phyloP scores from a whole-genome alignment of 2,113 vertebrate genomes.

The Sialia sialis region DNA sequence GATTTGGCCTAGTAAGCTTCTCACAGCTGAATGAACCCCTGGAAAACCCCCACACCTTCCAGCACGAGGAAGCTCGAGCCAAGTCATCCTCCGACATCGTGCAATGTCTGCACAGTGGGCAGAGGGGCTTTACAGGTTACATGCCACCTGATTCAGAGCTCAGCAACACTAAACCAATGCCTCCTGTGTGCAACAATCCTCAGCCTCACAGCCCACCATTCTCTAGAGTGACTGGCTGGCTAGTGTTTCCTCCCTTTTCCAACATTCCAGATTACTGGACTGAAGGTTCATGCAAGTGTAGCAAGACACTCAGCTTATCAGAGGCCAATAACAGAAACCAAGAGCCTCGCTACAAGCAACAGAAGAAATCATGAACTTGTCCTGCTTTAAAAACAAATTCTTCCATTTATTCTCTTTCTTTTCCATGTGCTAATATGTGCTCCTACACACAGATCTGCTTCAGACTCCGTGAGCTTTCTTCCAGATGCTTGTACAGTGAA shows the following conservation, averaged over 20 bases:
- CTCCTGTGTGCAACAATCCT: neutral
- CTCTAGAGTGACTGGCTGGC: neutral
- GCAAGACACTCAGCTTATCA: rapidly evolving
- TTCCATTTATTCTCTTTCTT: neutral
- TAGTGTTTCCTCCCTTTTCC: neutral
- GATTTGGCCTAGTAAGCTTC: neutral
- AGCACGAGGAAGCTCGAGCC: neutral
- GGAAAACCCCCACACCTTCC: neutral
- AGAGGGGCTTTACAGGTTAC: neutral
- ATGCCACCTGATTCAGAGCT: neutral
- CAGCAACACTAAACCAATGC: neutral
- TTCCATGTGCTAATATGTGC: neutral
- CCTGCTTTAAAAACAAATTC: neutral
- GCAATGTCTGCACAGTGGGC: rapidly evolving
- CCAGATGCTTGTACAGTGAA: neutral
- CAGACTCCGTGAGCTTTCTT: neutral
- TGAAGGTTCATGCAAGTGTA: neutral
- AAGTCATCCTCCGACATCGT: neutral
- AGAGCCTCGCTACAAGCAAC: neutral
- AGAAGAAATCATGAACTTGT: neutral
- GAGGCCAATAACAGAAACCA: neutral
- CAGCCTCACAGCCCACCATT: neutral
- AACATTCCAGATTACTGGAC: neutral
- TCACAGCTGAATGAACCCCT: neutral
- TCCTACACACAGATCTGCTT: neutral